Base-by-base conservation (phyloP, 1,140 invertebrate genomes). In the Gryllus bimaculatus region DNA sequence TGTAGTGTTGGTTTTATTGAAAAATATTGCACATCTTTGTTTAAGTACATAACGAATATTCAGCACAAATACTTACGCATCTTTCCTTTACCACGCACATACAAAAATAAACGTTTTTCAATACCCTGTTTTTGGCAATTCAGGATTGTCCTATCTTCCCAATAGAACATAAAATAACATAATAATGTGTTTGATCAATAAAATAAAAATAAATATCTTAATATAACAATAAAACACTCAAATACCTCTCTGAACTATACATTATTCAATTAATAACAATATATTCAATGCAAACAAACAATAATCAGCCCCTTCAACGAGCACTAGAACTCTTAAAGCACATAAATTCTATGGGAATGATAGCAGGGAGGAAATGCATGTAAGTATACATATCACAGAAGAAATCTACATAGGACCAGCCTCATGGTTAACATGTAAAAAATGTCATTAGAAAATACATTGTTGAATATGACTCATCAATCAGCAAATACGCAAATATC, bases 331-430 rank as follows among this genome's bases (percentile, higher is more conserved):
- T 66, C 18, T 13, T 18, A 66, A 66, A 66, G 54, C 54, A 66
- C 18, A 66, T 66, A 66, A 66, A 13, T 18, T 66, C 18, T 66
- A 18, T 66, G 54, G 54, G 54, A 66, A 66, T 66, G 54, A 66
- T 7, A 13, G 54, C 54, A 66, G 54, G 54, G 18, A 18, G 10
- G 54, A 66, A 66, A 66, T 66, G 54, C 54, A 13, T 66, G 10
- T 18, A 18, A 66, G 10, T 13, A 66, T 18, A 66, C 54, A 12
- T 77, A 77, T 77, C 76, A 77, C 76, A 77, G 76, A 77, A 77
- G 76, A 48, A 47, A 18, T 77, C 76, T 77, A 77, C 15, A 54
- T 49, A 77, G 48, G 76, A 77, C n/a, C 48, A 49, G 18, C 48
- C 7, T 77, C 76, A 21, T 77, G 76, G 8, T 20, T 77, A 10